Base-by-base conservation (phyloP, 2,113 vertebrate species). In the Mohoua ochrocephala region DNA sequence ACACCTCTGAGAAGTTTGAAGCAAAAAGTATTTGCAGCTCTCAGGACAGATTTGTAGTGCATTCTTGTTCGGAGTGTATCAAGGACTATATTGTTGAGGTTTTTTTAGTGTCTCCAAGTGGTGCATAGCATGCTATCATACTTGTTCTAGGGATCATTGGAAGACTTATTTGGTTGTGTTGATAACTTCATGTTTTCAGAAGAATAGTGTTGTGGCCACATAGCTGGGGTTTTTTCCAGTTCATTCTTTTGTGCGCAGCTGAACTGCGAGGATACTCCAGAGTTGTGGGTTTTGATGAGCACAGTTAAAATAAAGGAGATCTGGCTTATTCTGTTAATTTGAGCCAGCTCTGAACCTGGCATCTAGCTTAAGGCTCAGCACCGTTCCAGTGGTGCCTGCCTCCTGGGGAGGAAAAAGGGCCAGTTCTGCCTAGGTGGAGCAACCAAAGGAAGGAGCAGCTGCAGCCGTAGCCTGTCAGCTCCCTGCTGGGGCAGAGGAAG, bases 261-360 rank as follows among this genome's bases (percentile, higher is more conserved):
- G 11, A 67, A 47, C 28, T 56, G 49, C 0, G 0, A 71, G 13
- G 27, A 2, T 67, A 11, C 28, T 63, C 41, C 9, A 13, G 31
- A 65, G 41, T 2, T 57, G 18, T 37, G 47, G 2, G 7, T 84
- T 80, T 85, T 60, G 81, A 75, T 93, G 41, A 52, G 33, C 11
- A 20, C 20, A 45, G 71, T 19, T 86, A 33, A 73, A 92, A 84
- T 75, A 22, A 21, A 47, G n/a, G 19, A 70, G 28, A 47, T 92
- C 18, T 84, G 42, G 10, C 17, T 82, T 67, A 37, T 27, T 65
- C 27, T 67, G 13, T 53, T 73, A 16, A 30, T 77, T 74, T 71
- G 61, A 78, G 44, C 13, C 57, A 45, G 27, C 49, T 89, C 65
- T 82, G 65, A 80, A 37, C 6, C 7, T 61, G 59, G 35, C 60